Conservation (phyloP, 2,888 invertebrate genomes). For the Argyresthia goedartella region DNA sequence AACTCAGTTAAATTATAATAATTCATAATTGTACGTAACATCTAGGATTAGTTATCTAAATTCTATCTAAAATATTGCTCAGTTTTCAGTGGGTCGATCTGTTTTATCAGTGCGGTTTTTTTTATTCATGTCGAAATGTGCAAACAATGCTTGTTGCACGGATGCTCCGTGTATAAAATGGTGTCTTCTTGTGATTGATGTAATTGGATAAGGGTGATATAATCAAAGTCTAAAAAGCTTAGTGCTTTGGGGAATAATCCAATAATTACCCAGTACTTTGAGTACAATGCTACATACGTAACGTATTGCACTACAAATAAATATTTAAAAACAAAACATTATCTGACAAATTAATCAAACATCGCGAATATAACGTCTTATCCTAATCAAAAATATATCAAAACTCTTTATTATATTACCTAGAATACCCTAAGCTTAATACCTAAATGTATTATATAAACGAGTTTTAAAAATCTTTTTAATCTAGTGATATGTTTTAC, state of each 20-base stretch:
- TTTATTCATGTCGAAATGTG: constrained; percentile 16
- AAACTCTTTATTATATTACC: not conserved
- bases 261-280: too few species aligned
- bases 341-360: not conserved
- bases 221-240: too few species aligned
- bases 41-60: constrained; percentile 47
- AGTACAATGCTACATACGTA: too few species aligned
- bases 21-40: constrained; percentile 15
- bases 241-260: too few species aligned
- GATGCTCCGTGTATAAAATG: too few species aligned
- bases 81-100: constrained; percentile 61
- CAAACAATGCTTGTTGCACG: too few species aligned
- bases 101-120: constrained; percentile 53
- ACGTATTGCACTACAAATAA: constrained; percentile 22
- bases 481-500: constrained; percentile 49
- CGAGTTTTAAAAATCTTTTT: constrained; percentile 50
- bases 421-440: not conserved
- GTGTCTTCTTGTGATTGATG: too few species aligned
- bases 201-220: too few species aligned
- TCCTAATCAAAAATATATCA: not conserved
- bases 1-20: constrained; percentile 45
- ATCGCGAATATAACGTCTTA: not conserved
- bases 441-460: constrained; percentile 55
- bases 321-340: constrained; percentile 3
- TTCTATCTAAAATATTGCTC: constrained; percentile 64